Conservation (phyloP, 1,140 invertebrate genomes). For the Onthophagus taurus region DNA sequence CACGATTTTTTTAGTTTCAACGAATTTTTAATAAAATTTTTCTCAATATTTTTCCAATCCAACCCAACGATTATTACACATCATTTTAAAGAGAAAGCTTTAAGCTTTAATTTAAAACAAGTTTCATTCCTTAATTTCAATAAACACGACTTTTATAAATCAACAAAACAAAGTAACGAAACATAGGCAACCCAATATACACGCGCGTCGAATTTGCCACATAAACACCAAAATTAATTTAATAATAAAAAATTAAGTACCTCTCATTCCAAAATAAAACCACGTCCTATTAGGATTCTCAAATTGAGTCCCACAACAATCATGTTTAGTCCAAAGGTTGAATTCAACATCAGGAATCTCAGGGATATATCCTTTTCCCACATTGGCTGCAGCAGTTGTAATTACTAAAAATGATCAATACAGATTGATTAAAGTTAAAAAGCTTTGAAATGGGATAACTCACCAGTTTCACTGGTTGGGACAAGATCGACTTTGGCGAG, state of each 20-base stretch:
- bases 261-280: conserved; percentile 83
- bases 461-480: conserved; percentile 36
- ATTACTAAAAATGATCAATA: conserved; percentile 3
- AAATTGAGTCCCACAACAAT: conserved; percentile 79
- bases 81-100: too few relatives aligned
- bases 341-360: conserved; percentile 66
- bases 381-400: conserved; percentile 4
- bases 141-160: too few relatives aligned
- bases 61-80: too few relatives aligned
- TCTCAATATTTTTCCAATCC: too few relatives aligned
- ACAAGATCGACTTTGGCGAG: conserved; percentile 65
- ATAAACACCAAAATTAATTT: background rate
- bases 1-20: too few relatives aligned
- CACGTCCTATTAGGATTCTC: conserved; percentile 87
- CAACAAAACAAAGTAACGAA: too few relatives aligned
- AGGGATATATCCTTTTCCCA: conserved; percentile 26
- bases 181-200: too few relatives aligned
- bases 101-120: too few relatives aligned
- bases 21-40: too few relatives aligned
- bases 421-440: conserved; percentile 7
- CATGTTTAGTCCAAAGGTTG: conserved; percentile 83
- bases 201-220: too few relatives aligned
- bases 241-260: conserved; percentile 18
- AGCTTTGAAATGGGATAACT: conserved; percentile 3
- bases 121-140: too few relatives aligned